Conservation (phyloP, 2,797 vertebrate species). For the Remorina albescens region DNA sequence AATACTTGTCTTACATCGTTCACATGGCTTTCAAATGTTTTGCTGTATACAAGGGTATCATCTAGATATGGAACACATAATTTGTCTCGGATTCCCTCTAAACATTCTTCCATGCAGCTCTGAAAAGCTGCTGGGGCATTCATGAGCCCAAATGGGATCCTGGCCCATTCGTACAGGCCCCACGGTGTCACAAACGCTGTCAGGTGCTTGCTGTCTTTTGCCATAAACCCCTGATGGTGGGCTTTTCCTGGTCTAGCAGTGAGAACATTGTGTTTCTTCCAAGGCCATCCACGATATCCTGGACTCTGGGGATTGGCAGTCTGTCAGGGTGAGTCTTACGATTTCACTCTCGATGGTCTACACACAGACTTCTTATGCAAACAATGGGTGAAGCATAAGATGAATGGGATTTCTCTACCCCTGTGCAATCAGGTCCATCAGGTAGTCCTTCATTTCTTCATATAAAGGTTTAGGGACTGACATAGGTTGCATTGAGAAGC, state of each 20-base stretch:
- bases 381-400: conserved; percentile 9
- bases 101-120: background rate
- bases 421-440: conserved; percentile 29
- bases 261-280: conserved; percentile 6
- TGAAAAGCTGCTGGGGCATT: conserved; percentile 14
- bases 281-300: conserved; percentile 4
- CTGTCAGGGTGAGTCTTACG: background rate
- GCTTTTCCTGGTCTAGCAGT: conserved; percentile 1
- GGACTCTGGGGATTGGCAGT: conserved; percentile 6
- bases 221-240: background rate
- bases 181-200: background rate
- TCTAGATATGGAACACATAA: conserved; percentile 24
- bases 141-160: background rate
- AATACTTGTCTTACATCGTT: background rate
- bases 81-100: background rate
- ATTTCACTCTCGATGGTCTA: conserved; percentile 10
- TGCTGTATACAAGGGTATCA: conserved; percentile 13
- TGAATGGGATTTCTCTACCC: conserved; percentile 29
- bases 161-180: background rate
- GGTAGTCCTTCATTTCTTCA: conserved; percentile 29
- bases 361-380: background rate
- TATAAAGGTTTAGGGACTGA: conserved; percentile 42
- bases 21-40: background rate
- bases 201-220: background rate
- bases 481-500: no score